Evolutionary conservation across 2,888 invertebrate species (phyloP).

Genomic region (Epinotia bilunana): DNA sequence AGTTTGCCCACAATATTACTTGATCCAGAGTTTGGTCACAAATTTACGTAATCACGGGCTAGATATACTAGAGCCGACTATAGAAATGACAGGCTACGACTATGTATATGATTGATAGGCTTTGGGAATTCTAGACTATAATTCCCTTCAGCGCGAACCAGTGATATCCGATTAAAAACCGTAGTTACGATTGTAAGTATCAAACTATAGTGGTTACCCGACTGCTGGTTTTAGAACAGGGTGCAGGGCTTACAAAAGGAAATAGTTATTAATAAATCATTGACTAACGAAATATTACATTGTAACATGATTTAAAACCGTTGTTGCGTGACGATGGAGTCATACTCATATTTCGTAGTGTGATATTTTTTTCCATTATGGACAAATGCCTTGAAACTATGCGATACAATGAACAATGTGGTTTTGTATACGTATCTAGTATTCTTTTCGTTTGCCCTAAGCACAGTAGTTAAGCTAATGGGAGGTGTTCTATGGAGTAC

Average conservation of each 20-base stretch:
- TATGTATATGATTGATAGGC: too few species aligned
- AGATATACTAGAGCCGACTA: too few species aligned
- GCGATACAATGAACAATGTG: not conserved
- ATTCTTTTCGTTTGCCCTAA: too few species aligned
- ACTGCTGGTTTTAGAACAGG: not conserved
- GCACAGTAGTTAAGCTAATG: too few species aligned
- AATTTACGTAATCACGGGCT: too few species aligned
- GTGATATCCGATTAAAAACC: not conserved
- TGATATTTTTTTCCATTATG: not conserved
- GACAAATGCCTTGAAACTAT: not conserved
- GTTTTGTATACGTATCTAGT: not conserved
- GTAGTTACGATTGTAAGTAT: not conserved
- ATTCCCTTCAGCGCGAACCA: not conserved
- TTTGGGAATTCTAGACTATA: too few species aligned
- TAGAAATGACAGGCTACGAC: too few species aligned
- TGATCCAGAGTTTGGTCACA: too few species aligned
- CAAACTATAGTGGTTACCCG: not conserved
- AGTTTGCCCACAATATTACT: too few species aligned
- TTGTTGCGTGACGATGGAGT: not conserved
- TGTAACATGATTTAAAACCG: not conserved
- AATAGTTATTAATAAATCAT: slow-evolving; percentile 2
- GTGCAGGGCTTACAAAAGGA: not conserved
- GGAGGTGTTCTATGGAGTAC: too few species aligned
- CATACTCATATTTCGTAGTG: slow-evolving; percentile 10
- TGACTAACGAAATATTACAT: slow-evolving; percentile 11